A percentile compares a stretch with the other conserved stretches of the same genome.
phyloP scores from a whole-genome alignment of 2,888 invertebrate genomes.

The Drosophila pseudotalamancana region DNA sequence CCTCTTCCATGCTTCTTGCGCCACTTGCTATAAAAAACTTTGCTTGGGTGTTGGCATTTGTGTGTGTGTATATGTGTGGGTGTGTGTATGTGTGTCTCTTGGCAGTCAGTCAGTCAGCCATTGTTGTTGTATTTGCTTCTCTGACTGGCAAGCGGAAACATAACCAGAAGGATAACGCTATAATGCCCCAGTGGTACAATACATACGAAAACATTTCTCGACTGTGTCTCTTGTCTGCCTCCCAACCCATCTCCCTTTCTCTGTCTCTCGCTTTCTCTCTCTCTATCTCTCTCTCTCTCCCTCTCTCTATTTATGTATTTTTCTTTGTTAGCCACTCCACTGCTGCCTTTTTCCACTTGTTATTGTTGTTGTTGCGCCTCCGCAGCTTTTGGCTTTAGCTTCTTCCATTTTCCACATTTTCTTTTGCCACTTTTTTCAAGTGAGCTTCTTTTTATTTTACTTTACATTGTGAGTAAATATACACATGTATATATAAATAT shows the following conservation, averaged over 20 bases:
- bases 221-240: conserved; percentile 30
- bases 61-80: conserved; percentile 20
- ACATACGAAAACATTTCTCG: conserved; percentile 73
- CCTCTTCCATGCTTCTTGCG: conserved; percentile 3
- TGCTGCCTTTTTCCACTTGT: conserved; percentile 59
- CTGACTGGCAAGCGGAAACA: conserved; percentile 82
- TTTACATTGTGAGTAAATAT: conserved; percentile 1
- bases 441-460: conserved; percentile 46
- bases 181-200: conserved; percentile 83
- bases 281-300: not conserved
- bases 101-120: conserved; percentile 79
- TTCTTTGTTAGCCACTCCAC: conserved; percentile 53
- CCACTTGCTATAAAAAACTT: conserved; percentile 63
- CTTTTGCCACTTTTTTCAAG: conserved; percentile 28
- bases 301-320: conserved; percentile 1
- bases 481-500: not conserved
- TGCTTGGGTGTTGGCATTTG: conserved; percentile 72
- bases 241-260: conserved; percentile 8
- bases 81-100: conserved; percentile 60
- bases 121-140: conserved; percentile 65
- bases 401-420: conserved; percentile 29
- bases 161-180: conserved; percentile 84
- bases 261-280: not conserved
- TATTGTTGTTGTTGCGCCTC: conserved; percentile 18
- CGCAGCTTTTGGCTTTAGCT: conserved; percentile 61